Evolutionary conservation across 2,797 vertebrate genomes (phyloP).

Genomic region (Rhynchonycteris naso): DNA sequence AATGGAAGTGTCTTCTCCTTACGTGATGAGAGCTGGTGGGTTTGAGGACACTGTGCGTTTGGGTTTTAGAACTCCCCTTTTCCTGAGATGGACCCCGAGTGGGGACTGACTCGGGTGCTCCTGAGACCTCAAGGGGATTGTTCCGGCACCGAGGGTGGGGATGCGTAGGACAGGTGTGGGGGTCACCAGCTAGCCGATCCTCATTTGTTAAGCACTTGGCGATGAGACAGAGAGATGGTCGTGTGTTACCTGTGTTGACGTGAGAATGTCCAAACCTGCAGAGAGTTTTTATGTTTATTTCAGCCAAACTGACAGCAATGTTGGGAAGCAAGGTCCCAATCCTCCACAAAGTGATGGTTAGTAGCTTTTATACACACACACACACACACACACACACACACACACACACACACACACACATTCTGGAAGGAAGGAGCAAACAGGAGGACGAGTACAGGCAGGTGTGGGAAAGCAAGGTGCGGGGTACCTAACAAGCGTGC

Average conservation of each 20-base stretch:
- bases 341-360: neutral
- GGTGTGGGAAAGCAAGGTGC: neutral
- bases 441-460: neutral
- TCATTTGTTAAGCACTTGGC: neutral
- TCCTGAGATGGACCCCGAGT: neutral
- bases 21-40: neutral
- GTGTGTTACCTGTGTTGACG: neutral
- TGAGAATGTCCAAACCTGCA: neutral
- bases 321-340: neutral
- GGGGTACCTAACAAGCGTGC: neutral
- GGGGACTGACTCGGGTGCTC: neutral
- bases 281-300: neutral
- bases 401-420: too few species aligned
- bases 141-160: too few species aligned
- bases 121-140: neutral
- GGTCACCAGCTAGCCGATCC: neutral
- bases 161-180: neutral
- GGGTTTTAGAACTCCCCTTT: neutral
- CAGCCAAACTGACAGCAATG: neutral
- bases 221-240: neutral
- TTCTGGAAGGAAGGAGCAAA: neutral
- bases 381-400: too few species aligned
- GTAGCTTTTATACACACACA: neutral
- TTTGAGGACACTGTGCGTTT: neutral
- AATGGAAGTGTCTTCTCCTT: neutral